These are phyloP conservation scores for Burhinus bistriatus DNA, from an alignment of 2,113 vertebrate genomes.

Conservation along the genomic window DNA sequence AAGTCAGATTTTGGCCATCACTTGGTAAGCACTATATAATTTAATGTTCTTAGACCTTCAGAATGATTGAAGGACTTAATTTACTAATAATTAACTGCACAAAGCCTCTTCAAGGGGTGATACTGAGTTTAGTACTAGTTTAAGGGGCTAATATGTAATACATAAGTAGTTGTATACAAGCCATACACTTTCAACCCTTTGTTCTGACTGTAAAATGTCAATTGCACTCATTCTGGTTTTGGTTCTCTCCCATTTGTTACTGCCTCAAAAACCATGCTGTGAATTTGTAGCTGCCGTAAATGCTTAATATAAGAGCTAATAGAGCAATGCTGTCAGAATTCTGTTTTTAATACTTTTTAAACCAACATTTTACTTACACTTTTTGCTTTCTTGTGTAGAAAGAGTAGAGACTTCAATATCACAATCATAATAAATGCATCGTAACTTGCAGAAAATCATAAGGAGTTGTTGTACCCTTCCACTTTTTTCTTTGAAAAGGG, in stretches of 20 bases:
- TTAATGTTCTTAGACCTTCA: conserved; percentile 38
- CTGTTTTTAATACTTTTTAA: conserved; percentile 68
- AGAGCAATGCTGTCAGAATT: conserved; percentile 68
- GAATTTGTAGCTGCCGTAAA: conserved; percentile 72
- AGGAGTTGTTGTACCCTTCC: neutral
- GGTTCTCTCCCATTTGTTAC: conserved; percentile 41
- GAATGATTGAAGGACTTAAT: conserved; percentile 34
- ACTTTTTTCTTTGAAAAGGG: neutral
- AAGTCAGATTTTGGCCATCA: conserved; percentile 18
- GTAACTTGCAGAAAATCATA: conserved; percentile 47
- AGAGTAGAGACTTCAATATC: conserved; percentile 65
- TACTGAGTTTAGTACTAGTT: conserved; percentile 38
- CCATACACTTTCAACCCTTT: conserved; percentile 67
- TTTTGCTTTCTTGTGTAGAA: conserved; percentile 59
- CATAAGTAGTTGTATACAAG: conserved; percentile 37
- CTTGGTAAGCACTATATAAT: conserved; percentile 24
- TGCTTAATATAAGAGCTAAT: conserved; percentile 73
- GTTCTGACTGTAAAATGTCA: conserved; percentile 72
- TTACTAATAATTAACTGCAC: conserved; percentile 35
- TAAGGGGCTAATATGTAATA: conserved; percentile 51
- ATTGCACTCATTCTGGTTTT: conserved; percentile 54
- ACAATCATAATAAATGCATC: conserved; percentile 60
- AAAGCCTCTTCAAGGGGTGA: neutral
- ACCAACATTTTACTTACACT: conserved; percentile 63
- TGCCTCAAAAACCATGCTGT: conserved; percentile 65